Base-by-base conservation (phyloP, 2,113 vertebrate genomes). In the Ceyx melanurus region DNA sequence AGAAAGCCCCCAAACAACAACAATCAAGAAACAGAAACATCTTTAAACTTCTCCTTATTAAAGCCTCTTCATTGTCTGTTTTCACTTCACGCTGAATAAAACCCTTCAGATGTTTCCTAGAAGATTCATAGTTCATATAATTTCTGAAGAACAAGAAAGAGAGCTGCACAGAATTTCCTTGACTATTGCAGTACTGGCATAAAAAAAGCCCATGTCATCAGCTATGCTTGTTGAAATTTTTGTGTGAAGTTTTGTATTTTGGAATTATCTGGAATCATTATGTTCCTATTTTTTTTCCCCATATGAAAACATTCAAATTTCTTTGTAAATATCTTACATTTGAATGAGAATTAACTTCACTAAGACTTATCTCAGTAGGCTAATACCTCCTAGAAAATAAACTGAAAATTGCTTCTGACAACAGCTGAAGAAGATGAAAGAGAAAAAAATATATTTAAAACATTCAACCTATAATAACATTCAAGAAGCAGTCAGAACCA, bases 321-420 rank as follows among this genome's bases (percentile, higher is more conserved):
- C 33, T 91, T 92, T 94, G 77, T 15, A 95, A 85, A 58, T 50
- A 29, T 18, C 76, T 21, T 94, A 23, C 26, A 31, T 92, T 92
- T 90, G 50, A 96, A 68, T 58, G 37, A 78, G 29, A 90, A 90
- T 93, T 86, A 88, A 78, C n/a, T 86, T 88, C 13, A 18, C 66
- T 66, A 33, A 72, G 26, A 65, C 33, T 84, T 84, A 35, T 86
- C 86, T 89, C 70, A 57, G 54, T 75, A 90, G 77, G 70, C 75
- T 81, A 75, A 90, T 61, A 78, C 5, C 17, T 23, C 5, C 18
- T 58, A 65, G 89, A 88, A 88, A 84, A 93, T 84, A 92, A 95
- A 86, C 61, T 89, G 14, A 26, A 78, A 93, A 94, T 90, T 71
- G 51, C 50, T 81, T 60, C 60, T 81, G 43, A 67, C 76, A 71